These are phyloP conservation scores for Bombus soroeensis DNA, from an alignment of 1,140 invertebrate genomes.

Conservation along the genomic window DNA sequence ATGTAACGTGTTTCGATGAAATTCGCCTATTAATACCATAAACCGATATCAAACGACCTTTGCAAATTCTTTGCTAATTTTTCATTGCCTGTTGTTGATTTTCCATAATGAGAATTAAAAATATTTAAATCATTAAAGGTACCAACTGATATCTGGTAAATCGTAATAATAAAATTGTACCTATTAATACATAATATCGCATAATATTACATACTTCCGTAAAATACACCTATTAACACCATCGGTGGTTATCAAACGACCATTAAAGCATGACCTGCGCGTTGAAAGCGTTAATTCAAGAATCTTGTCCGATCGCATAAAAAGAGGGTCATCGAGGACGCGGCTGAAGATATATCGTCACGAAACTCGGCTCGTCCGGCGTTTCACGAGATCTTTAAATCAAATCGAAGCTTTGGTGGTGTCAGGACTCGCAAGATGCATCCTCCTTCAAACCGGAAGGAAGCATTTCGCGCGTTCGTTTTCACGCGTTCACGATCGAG, in stretches of 20 bases:
- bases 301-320: neutral
- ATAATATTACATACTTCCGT: too few species aligned
- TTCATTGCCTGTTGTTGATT: too few species aligned
- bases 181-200: too few species aligned
- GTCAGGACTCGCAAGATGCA: too few species aligned
- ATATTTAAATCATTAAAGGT: too few species aligned
- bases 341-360: neutral
- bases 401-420: neutral
- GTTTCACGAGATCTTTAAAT: constrained; percentile 1
- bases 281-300: constrained; percentile 1
- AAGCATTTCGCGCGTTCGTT: constrained; percentile 34
- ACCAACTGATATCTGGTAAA: too few species aligned
- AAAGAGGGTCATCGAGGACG: neutral
- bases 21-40: too few species aligned
- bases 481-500: constrained; percentile 1
- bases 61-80: too few species aligned
- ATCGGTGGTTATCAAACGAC: neutral
- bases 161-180: too few species aligned
- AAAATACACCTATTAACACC: neutral
- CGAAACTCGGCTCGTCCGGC: neutral
- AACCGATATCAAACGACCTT: too few species aligned
- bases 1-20: too few species aligned
- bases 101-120: too few species aligned
- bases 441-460: constrained; percentile 2
- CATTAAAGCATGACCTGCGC: neutral